Conservation (phyloP, 2,113 vertebrate species). For the Mormoops blainvillei region DNA sequence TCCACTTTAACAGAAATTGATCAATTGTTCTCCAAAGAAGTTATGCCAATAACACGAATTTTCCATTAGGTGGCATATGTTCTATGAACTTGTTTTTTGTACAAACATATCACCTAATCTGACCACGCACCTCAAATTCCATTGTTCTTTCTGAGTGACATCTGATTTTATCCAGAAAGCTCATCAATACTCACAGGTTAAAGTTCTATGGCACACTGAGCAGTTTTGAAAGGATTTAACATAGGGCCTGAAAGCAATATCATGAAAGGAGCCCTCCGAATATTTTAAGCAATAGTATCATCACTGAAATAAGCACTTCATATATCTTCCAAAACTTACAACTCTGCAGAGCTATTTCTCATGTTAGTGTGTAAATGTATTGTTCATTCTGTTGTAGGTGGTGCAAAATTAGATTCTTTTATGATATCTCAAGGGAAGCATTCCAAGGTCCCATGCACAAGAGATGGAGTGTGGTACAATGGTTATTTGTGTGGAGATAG, state of each 20-base stretch:
- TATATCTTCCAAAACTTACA: not conserved
- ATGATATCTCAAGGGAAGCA: too few species aligned
- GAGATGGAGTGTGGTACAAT: too few species aligned
- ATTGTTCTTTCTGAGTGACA: not conserved
- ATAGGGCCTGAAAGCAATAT: not conserved
- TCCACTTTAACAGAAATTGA: not conserved
- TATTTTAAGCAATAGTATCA: not conserved
- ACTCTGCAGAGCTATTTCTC: not conserved
- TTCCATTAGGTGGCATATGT: not conserved
- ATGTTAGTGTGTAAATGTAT: not conserved
- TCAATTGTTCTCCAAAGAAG: not conserved
- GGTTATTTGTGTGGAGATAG: too few species aligned
- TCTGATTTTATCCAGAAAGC: not conserved
- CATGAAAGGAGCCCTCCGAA: not conserved
- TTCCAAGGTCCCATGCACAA: too few species aligned
- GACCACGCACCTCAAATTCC: not conserved
- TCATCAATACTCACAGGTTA: not conserved
- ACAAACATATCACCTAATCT: not conserved
- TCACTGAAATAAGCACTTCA: not conserved
- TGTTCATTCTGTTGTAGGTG: not conserved
- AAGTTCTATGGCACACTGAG: not conserved
- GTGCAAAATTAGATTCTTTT: too few species aligned
- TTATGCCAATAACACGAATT: not conserved
- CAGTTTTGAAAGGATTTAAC: not conserved
- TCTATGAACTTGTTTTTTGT: constrained; percentile 7